phyloP scores from a whole-genome alignment of 1,140 invertebrate species.

The Micrasema minimum region DNA sequence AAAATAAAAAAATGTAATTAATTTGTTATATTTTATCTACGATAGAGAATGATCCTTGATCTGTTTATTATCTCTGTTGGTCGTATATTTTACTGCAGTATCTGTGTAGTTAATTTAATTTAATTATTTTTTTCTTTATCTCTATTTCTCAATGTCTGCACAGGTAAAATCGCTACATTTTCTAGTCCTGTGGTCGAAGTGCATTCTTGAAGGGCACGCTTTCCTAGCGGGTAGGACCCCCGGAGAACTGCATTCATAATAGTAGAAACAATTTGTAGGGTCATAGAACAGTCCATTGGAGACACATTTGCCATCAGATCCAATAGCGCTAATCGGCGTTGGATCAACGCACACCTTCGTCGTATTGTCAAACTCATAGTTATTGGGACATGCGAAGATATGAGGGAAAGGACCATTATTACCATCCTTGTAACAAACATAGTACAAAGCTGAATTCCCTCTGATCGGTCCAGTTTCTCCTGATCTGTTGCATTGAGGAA shows the following conservation, averaged over 20 bases:
- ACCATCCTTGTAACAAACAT: constrained; percentile 17
- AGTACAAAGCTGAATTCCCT: constrained; percentile 35
- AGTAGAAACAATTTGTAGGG: not conserved
- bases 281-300: constrained; percentile 12
- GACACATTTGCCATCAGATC: not conserved
- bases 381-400: constrained; percentile 22
- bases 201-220: not conserved
- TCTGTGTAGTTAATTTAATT: no score
- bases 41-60: no score
- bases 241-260: not conserved
- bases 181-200: not conserved
- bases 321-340: not conserved
- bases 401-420: constrained; percentile 1
- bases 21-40: no score
- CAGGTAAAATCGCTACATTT: constrained; percentile 5
- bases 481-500: not conserved
- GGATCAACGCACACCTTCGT: constrained; percentile 18
- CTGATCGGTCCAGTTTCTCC: not conserved
- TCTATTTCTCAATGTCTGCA: not conserved
- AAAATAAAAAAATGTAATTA: no score
- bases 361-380: constrained; percentile 1
- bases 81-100: no score
- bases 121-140: no score
- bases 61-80: no score
- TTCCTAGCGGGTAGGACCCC: not conserved